Conservation (phyloP, 2,797 vertebrate species). For the Aphelocoma californica region DNA sequence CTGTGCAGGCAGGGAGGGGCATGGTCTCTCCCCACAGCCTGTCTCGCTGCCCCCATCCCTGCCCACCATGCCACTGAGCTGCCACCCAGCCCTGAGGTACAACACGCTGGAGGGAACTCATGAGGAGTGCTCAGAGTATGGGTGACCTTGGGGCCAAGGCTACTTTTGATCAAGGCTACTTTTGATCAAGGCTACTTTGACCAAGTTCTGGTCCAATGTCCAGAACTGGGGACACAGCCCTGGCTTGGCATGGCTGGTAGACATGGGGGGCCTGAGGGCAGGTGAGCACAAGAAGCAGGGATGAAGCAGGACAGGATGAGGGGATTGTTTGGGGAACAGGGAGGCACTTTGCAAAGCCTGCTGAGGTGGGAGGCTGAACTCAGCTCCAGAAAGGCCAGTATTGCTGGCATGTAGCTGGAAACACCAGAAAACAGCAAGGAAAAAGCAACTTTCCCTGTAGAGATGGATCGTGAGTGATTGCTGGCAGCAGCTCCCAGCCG, state of each 20-base stretch:
- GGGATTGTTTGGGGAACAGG: neutral
- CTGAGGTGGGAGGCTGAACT: neutral
- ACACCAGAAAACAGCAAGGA: neutral
- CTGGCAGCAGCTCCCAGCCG: slow-evolving; percentile 40
- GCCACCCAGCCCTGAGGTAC: neutral
- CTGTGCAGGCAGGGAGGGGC: neutral
- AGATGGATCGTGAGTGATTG: neutral
- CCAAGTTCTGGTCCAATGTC: accelerated
- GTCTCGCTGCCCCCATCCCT: neutral
- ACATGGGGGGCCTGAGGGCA: neutral
- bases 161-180: neutral
- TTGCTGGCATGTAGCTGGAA: accelerated
- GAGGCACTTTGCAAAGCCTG: neutral
- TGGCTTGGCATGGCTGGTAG: accelerated
- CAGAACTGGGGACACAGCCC: neutral
- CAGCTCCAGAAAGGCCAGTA: neutral
- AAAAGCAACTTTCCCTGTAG: neutral
- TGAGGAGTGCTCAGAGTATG: neutral
- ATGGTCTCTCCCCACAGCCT: accelerated
- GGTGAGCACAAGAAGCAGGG: neutral
- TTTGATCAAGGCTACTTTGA: neutral
- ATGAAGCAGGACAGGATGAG: neutral
- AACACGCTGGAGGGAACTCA: accelerated
- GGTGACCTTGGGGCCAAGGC: neutral
- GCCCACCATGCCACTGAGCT: neutral